A percentile compares a stretch with the other conserved stretches of the same genome.
Evolutionary conservation across 2,888 invertebrate genomes (phyloP).

Genomic region (Synanthedon tipuliformis): DNA sequence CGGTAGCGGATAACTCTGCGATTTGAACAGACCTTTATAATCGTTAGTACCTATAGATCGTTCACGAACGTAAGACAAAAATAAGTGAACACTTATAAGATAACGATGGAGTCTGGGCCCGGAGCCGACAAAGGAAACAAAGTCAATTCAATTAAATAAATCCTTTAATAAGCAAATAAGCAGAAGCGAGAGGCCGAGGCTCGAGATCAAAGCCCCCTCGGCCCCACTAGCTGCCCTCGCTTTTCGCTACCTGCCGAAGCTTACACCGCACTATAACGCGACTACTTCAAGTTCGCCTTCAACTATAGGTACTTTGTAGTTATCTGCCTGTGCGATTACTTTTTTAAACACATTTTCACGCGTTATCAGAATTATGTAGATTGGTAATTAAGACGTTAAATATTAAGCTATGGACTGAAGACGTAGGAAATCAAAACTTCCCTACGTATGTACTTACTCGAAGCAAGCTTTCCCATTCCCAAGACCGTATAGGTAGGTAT

Average conservation of each 20-base stretch:
- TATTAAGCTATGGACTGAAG: too few species aligned
- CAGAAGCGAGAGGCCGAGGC: constrained; percentile 28
- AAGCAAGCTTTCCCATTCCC: too few species aligned
- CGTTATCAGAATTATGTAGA: background rate
- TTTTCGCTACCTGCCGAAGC: too few species aligned
- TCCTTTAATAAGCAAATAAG: constrained; percentile 46
- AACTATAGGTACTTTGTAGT: background rate
- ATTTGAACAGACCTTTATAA: too few species aligned
- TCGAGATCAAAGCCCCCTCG: constrained; percentile 30
- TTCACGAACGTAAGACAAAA: background rate
- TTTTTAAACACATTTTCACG: too few species aligned
- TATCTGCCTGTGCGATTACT: background rate
- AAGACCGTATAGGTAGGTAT: too few species aligned
- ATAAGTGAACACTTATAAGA: constrained; percentile 1
- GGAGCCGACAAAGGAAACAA: constrained; percentile 3
- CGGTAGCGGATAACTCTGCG: too few species aligned
- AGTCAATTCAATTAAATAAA: constrained; percentile 38
- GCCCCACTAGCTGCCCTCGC: constrained; percentile 9
- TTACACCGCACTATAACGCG: background rate
- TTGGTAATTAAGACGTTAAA: too few species aligned
- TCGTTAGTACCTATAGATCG: background rate
- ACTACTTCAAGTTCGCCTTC: background rate
- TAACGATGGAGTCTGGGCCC: background rate
- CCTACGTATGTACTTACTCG: too few species aligned
- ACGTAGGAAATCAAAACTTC: too few species aligned